Base-by-base conservation (phyloP, 2,888 invertebrate genomes). In the Busseola fusca region DNA sequence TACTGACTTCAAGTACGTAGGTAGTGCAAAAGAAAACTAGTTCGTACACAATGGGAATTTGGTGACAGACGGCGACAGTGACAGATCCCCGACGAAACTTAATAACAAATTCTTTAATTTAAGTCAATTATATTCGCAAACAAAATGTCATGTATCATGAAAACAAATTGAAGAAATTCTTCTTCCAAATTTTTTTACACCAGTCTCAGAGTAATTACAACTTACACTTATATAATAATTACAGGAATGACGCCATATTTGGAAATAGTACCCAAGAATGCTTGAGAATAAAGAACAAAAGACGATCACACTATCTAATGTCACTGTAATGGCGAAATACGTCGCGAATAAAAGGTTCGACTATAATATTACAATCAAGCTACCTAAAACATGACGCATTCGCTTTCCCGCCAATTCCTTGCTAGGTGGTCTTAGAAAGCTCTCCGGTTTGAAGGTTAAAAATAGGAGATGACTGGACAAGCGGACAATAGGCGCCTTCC, bases 401-500 rank as follows among this genome's bases (percentile, higher is more conserved):
- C 60, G 34, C 68, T 76, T 64, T 71, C 63, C 45, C 50, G 25
- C n/a, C 57, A 68, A 84, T 69, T 69, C 71, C 40, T 66, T 75
- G 56, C 62, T 56, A 48, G 72, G 54, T 69, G 64, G 64, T 79
- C 66, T 72, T 45, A 66, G 72, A 75, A 83, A 73, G 68, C 63
- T 81, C 86, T 75, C 75, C 80, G 83, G 85, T 86, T 86, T 81
- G 87, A 87, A 83, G 87, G 87, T 87, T 89, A 89, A 89, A 91
- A 90, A 90, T 89, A 87, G 86, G 87, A 84, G 84, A 87, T 86
- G 86, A 87, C 88, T 86, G 84, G 90, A 88, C 88, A 86, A 73
- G 83, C 87, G 88, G 84, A 90, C 91, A 91, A 92, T 91, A 87
- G 92, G 87, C 86, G 87, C 87, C 87, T 85, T 88, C 89, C 90